Conservation (phyloP, 2,113 vertebrate genomes). For the Solea solea region DNA sequence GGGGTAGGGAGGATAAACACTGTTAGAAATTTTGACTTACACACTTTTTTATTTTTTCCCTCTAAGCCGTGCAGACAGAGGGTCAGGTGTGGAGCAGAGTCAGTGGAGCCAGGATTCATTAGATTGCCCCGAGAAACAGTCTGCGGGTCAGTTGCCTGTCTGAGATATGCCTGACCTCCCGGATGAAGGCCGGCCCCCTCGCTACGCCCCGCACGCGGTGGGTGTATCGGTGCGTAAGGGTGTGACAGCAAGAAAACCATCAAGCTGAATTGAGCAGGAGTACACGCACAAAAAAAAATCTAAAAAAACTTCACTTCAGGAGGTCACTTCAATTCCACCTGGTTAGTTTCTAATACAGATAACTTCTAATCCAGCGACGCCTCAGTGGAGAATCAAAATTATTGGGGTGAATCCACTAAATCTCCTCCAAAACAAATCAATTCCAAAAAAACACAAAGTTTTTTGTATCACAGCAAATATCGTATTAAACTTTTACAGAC, state of each 20-base stretch:
- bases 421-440: constrained; percentile 50
- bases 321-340: constrained; percentile 47
- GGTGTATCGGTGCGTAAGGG: not conserved
- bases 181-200: constrained; percentile 1
- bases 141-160: not conserved
- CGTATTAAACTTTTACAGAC: constrained; percentile 7
- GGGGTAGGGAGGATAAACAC: constrained; percentile 12
- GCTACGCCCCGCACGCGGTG: no score
- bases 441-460: not conserved
- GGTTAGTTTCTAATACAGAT: constrained; percentile 46
- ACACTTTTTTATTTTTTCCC: no score
- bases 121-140: constrained; percentile 6
- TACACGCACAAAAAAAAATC: no score
- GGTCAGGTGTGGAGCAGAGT: constrained; percentile 3
- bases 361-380: constrained; percentile 49
- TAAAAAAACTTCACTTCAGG: constrained; percentile 21
- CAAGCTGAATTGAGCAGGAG: not conserved
- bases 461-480: not conserved
- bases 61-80: not conserved
- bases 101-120: constrained; percentile 1
- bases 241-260: not conserved
- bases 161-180: not conserved
- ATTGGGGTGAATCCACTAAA: constrained; percentile 40
- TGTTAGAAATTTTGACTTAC: constrained; percentile 56
- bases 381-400: constrained; percentile 30